Evolutionary conservation across 2,888 invertebrate species (phyloP), one percentile per base, ranked within the genome.

Genomic region (Proisotoma minuta): DNA sequence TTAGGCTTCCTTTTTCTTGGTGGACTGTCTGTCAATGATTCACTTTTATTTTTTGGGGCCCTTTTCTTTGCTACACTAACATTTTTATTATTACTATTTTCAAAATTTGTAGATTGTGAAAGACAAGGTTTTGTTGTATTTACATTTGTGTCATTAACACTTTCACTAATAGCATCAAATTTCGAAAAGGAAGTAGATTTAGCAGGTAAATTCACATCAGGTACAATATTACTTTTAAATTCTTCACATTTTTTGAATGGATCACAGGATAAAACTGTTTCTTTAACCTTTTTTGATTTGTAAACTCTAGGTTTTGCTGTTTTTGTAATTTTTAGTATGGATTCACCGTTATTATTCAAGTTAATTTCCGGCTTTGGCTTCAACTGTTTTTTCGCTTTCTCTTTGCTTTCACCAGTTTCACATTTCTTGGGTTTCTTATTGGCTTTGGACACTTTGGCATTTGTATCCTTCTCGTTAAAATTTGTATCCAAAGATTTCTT

Each of bases 131-230:
- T n/a, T n/a, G n/a, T n/a, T n/a, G n/a, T n/a, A n/a, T n/a, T n/a
- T n/a, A n/a, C n/a, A n/a, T n/a, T n/a, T n/a, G n/a, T n/a, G n/a
- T 23, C 27, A 48, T 12, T 54, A 60, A 22, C 39, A 29, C 18
- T 52, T 29, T 29, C 28, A 49, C 23, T 56, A 57, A n/a, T n/a
- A 26, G 12, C 26, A 59, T 29, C 40, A 23, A 12, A 23, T 15
- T 8, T 20, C 3, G 22, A n/a, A n/a, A n/a, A n/a, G n/a, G n/a
- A n/a, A n/a, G n/a, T 52, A 43, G 10, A 53, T 34, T 40, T 40
- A 56, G 51, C 56, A 61, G 57, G 61, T 61, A 61, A 49, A 61
- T 50, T 67, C 52, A 56, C 29, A 49, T 68, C 68, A 68, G 68
- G 68, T 68, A 68, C 68, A 62, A 48, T 50, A 62, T 49, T 65